Evolutionary conservation across 2,113 vertebrate genomes (phyloP), one percentile per base, ranked within the genome.

Genomic region (Stigmatopora argus): DNA sequence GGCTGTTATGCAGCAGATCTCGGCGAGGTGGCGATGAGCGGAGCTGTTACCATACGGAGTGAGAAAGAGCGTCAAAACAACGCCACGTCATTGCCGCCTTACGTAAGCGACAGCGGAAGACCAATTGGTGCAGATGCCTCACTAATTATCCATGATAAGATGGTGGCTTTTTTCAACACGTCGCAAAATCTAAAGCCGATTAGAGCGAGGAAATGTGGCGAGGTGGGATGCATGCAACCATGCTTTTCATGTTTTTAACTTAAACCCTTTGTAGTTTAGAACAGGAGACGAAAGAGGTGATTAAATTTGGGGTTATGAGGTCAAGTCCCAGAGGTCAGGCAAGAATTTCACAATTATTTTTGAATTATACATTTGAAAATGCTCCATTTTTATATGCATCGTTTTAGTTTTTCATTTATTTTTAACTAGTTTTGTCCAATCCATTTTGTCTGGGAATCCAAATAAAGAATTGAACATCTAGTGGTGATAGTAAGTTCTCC

Each of bases 21-120:
- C 68, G 46, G 64, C 74, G 82, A 84, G 84, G 81, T 75, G 73
- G 79, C 78, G 84, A 84, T 86, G 86, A 87, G 80, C 81, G 77
- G 72, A 70, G 74, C 84, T 79, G 69, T 73, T 57, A 64, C 81
- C 87, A 81, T 85, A 84, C 79, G 82, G 83, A 78, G 80, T 75
- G 79, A 86, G 83, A 86, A 80, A 79, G 82, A 77, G 72, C 74
- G 58, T 83, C 84, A 77, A 74, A 87, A 71, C 68, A 45, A 45
- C 38, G 81, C 52, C 3, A 69, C 75, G 67, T 85, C 84, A 86
- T 84, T 85, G 79, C 70, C 80, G 56, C 21, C 53, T 78, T 80
- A 56, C 34, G 44, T 74, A 75, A 84, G 17, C 9, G 5, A 35
- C 46, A 62, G 65, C 66, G 55, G 57, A 65, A 56, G 41, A 46